These are phyloP conservation scores for Zelostemma sp. DNA, from an alignment of 1,140 invertebrate species.

Conservation along the genomic window DNA sequence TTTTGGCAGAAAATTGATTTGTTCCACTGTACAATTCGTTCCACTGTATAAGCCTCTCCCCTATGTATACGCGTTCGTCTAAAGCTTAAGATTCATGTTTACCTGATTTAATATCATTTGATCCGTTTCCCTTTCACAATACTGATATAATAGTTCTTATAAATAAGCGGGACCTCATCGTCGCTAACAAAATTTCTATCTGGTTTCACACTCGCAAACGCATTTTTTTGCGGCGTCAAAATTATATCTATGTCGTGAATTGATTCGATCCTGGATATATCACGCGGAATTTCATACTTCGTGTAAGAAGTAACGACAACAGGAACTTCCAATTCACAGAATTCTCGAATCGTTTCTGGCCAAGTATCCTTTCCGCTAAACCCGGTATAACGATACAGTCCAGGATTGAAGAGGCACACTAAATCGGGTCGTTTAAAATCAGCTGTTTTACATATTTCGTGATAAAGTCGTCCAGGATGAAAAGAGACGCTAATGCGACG, in stretches of 20 bases:
- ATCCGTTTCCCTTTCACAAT: conserved; percentile 52
- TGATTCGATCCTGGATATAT: conserved; percentile 71
- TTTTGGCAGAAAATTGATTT: no score
- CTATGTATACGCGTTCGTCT: no score
- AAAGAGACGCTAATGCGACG: conserved; percentile 71
- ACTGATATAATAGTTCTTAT: conserved; percentile 77
- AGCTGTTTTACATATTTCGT: conserved; percentile 68
- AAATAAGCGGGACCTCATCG: conserved; percentile 77
- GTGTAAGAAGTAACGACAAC: conserved; percentile 78
- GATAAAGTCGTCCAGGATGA: conserved; percentile 72
- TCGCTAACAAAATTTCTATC: conserved; percentile 82
- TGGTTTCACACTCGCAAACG: conserved; percentile 76
- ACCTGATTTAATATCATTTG: no score
- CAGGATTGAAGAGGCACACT: conserved; percentile 80
- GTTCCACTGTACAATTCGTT: no score
- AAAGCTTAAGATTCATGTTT: no score
- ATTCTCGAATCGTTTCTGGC: conserved; percentile 73
- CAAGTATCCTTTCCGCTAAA: conserved; percentile 74
- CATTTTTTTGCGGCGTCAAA: conserved; percentile 72
- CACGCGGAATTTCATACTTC: conserved; percentile 73
- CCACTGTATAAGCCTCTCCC: no score
- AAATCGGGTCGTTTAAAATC: conserved; percentile 72
- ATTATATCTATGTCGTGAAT: conserved; percentile 68
- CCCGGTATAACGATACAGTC: conserved; percentile 76
- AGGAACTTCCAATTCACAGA: conserved; percentile 70